Conservation (phyloP, 2,888 invertebrate genomes). For the Tetragonula carbonaria region DNA sequence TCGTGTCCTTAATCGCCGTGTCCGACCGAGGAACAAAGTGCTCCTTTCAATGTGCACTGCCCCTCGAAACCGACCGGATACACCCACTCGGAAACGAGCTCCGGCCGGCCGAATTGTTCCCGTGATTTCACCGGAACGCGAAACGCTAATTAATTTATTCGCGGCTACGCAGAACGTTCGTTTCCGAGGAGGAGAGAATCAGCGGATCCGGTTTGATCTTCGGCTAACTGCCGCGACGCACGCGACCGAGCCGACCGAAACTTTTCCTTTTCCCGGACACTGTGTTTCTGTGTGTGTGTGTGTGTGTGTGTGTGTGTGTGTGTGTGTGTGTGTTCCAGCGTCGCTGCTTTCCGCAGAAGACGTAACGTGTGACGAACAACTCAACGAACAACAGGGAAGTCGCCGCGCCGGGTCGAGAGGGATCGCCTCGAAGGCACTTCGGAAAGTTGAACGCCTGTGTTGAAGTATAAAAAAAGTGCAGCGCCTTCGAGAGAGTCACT, state of each 20-base stretch:
- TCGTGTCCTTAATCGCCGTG: constrained; percentile 8
- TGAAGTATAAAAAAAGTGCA: no score
- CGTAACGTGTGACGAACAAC: no score
- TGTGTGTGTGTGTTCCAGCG: no score
- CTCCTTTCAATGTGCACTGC: neutral
- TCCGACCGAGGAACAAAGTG: constrained; percentile 5
- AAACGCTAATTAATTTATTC: constrained; percentile 46
- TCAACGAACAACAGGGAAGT: no score
- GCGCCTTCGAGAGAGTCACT: no score
- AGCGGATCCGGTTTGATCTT: constrained; percentile 16
- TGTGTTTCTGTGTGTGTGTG: no score
- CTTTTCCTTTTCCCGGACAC: neutral
- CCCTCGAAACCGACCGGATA: constrained; percentile 16
- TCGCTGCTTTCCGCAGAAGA: no score
- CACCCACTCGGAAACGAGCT: constrained; percentile 7
- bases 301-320: no score
- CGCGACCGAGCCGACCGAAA: constrained; percentile 44
- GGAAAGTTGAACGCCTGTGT: no score
- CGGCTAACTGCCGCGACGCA: constrained; percentile 50
- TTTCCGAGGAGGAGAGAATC: constrained; percentile 44
- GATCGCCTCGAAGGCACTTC: no score
- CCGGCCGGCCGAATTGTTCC: constrained; percentile 9
- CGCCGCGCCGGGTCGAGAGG: no score
- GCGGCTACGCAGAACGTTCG: constrained; percentile 39
- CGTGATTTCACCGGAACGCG: constrained; percentile 35